Conservation (phyloP, 2,888 invertebrate genomes). For the Drosophila testacea region DNA sequence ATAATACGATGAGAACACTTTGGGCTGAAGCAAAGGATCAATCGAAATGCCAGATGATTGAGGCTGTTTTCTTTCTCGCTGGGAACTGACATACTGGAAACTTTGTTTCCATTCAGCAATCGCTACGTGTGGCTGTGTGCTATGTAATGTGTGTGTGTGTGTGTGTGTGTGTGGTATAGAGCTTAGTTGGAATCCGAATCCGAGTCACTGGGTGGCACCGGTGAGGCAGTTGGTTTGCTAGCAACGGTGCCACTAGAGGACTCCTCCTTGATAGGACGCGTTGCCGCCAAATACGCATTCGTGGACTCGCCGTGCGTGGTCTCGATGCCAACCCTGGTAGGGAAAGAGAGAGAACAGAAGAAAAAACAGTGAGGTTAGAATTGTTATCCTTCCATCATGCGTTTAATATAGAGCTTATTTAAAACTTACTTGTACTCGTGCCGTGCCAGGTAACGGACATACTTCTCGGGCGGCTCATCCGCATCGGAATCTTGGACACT, state of each 20-base stretch:
- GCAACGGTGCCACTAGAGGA: conserved; percentile 76
- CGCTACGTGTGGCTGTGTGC: conserved; percentile 15
- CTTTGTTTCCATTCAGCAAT: conserved; percentile 14
- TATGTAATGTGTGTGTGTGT: not conserved
- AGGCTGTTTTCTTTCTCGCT: conserved; percentile 7
- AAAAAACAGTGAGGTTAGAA: not conserved
- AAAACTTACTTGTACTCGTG: conserved; percentile 94
- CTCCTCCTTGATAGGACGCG: conserved; percentile 85
- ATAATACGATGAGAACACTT: conserved; percentile 33
- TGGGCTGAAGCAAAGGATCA: conserved; percentile 7
- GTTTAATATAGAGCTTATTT: not conserved
- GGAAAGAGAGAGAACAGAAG: not conserved
- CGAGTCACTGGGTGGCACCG: conserved; percentile 86
- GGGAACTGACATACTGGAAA: conserved; percentile 11
- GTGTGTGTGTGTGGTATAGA: not conserved
- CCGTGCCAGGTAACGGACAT: conserved; percentile 97
- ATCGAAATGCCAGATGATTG: conserved; percentile 19
- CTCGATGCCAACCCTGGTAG: conserved; percentile 93
- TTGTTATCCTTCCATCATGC: not conserved
- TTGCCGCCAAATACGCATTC: conserved; percentile 89
- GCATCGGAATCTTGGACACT: conserved; percentile 94
- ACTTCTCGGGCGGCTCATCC: conserved; percentile 98
- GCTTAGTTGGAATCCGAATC: conserved; percentile 87
- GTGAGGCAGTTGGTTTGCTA: conserved; percentile 84
- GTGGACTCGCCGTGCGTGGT: conserved; percentile 91